Evolutionary conservation across 2,113 vertebrate genomes (phyloP), one percentile per base, ranked within the genome.

Genomic region (Hemiprocne comata): DNA sequence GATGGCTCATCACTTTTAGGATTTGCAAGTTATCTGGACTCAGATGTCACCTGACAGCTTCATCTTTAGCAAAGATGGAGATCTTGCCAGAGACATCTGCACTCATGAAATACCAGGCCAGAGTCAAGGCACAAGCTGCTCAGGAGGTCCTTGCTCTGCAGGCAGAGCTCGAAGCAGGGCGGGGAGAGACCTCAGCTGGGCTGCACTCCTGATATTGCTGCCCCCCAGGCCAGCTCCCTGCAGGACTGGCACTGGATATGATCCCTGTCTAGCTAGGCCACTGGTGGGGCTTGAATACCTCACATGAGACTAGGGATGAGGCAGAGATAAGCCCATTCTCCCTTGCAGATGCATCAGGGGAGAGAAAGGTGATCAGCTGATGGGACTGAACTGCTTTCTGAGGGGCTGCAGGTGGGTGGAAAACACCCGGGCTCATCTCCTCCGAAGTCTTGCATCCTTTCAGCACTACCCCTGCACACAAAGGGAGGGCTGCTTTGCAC

Each of bases 401-500:
- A 62, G 78, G 69, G 62, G 57, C 74, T 81, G 55, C 0, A 1
- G 50, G 29, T 14, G 24, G 28, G 16, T 42, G 46, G 70, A 79
- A 69, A 85, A n/a, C 38, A 62, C 29, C 31, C 8, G 9, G 9
- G 50, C 33, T 89, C 4, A 2, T 92, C 55, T 92, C 33, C 51
- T 38, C 26, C 0, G 3, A 21, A 62, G 51, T 85, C 73, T 91
- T 2, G 2, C 61, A 90, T 81, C 83, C 79, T 96, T 93, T 80
- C 90, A 92, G 50, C 0, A 0, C 36, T 78, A 58, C 65, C 62
- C 58, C 55, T 85, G 46, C 1, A 4, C 58, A 73, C 71, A 95
- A 95, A 91, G 58, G 51, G 72, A n/a, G 94, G 54, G 36, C 93
- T 90, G 54, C 87, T 90, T 80, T 84, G n/a, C 54, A 65, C 1